phyloP scores from a whole-genome alignment of 2,113 vertebrate genomes.

The Bubo blakistoni region DNA sequence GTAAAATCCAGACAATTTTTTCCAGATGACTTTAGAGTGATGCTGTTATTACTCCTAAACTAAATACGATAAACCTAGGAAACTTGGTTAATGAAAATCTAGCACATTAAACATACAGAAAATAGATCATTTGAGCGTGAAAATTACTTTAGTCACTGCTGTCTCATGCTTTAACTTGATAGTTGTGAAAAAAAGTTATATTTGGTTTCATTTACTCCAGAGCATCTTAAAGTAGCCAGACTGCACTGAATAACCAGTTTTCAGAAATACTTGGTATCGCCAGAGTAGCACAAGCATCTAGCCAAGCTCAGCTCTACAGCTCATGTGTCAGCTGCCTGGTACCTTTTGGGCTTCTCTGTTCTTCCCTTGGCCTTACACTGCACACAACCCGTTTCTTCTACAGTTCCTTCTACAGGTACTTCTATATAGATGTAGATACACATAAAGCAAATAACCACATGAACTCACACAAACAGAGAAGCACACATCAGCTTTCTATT shows the following conservation, averaged over 20 bases:
- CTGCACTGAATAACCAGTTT: neutral
- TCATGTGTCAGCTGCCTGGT: neutral
- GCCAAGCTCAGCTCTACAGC: neutral
- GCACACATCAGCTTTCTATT: neutral
- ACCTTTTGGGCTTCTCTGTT: neutral
- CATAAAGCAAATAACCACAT: neutral
- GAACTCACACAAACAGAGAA: neutral
- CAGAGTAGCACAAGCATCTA: neutral
- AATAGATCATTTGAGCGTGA: neutral
- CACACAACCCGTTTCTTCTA: neutral
- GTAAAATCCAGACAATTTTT: conserved; percentile 55
- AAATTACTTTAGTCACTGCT: neutral
- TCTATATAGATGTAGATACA: neutral
- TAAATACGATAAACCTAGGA: conserved; percentile 44
- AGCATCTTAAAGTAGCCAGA: neutral
- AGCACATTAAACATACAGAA: neutral
- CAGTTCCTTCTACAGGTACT: neutral
- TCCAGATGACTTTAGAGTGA: conserved; percentile 43
- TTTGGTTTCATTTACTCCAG: neutral
- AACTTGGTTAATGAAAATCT: conserved; percentile 2
- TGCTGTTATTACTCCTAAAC: conserved; percentile 6
- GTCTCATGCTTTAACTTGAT: neutral
- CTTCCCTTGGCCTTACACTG: neutral
- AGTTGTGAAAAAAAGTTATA: neutral
- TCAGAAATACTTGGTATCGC: neutral